Base-by-base conservation (phyloP, 1,140 invertebrate genomes). In the Notospermus geniculatus region DNA sequence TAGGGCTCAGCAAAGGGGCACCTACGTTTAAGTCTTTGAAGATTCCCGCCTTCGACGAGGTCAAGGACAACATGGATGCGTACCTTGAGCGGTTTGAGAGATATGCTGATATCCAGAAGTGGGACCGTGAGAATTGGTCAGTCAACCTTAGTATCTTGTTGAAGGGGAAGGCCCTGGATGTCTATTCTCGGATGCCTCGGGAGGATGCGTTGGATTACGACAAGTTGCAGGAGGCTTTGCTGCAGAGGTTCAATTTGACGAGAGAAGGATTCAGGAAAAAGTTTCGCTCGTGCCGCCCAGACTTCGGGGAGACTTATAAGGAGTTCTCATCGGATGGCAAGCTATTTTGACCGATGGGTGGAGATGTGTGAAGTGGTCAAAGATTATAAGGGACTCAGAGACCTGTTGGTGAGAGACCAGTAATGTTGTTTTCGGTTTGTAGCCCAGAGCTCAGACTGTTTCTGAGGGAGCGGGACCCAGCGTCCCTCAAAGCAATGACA, bases 41-140 rank as follows among this genome's bases (percentile, higher is more conserved):
- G 46, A 39, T 62, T 1, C 63, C 63, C 11, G 25, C 25, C 2
- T 65, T 65, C 54, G 66, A 68, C 15, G 63, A 65, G 11, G 57
- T 28, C 5, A 65, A 59, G 60, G 63, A 68, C 53, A 60, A 68
- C 5, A 68, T 68, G 41, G 63, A 68, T 39, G n/a, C n/a, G 57
- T 32, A 59, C 30, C 29, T 64, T 2, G 7, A 55, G 5, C 53
- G 60, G 17, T 68, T 68, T 57, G 66, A 68, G 30, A 32, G 60
- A 2, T 61, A 56, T 64, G 62, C 62, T 17, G 11, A 0, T 13
- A 41, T 46, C 15, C 54, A 58, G 29, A 39, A 62, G 22, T 69
- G 62, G 64, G 25, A 46, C 2, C 25, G 50, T 22, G 45, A 52
- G 1, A 27, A 25, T 15, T 70, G 65, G 65, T 13, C 53, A 25